Base-by-base conservation (phyloP, 2,888 invertebrate species). In the Acanthacorydalis orientalis region DNA sequence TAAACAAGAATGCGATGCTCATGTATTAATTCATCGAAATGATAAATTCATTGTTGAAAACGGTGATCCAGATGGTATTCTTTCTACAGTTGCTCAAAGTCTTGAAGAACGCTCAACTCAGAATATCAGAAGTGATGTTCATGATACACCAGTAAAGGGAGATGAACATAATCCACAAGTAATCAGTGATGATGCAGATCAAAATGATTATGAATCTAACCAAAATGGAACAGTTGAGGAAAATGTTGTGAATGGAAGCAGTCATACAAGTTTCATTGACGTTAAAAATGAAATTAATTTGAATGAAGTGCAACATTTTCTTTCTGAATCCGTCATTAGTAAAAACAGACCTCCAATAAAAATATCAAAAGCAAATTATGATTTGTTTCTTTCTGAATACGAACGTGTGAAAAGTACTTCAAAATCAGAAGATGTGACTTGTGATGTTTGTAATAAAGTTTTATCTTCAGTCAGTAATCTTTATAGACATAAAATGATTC, bases 401-500 rank as follows among this genome's bases (percentile, higher is more conserved):
- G 46, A 46, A 31, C 34, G 35, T n/a, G 34, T 46, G n/a, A 16
- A 32, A 38, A 46, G 35, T 9, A 39, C 7, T 10, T 31, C 46
- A 10, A 43, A 43, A 32, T 14, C 32, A 33, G 31, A 43, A 31
- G 33, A 43, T 31, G 34, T 39, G 38, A 31, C 23, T 10, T 46
- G 46, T 11, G 46, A 46, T 40, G 46, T 46, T 32, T 46, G 46
- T 31, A 23, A 32, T 38, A 46, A 46, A 39, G 39, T 46, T 11
- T 46, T 46, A 31, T 46, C 46, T 7, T 46, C 46, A 6, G 34
- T 34, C 31, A 46, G 46, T 46, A 46, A 46, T 23, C 12, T 46
- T 31, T 46, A 46, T 38, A 10, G 46, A 32, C 46, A 46, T 16
- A 46, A 46, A 46, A 16, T 46, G 35, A 46, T 46, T n/a, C 46